phyloP scores from a whole-genome alignment of 2,113 vertebrate genomes.

The Camelus bactrianus region DNA sequence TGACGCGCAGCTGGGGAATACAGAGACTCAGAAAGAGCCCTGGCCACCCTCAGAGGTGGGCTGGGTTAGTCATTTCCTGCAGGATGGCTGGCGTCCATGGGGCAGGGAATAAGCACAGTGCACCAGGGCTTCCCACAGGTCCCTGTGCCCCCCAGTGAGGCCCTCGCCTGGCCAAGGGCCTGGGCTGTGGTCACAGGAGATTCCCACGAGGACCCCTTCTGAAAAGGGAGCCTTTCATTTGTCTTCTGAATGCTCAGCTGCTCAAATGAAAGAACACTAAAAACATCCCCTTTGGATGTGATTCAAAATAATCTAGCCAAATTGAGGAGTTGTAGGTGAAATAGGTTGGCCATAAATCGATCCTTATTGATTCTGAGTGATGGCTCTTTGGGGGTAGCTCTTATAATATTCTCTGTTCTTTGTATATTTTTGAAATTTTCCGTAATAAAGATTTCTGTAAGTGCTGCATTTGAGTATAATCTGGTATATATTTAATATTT shows the following conservation, averaged over 20 bases:
- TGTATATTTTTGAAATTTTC: constrained; percentile 19
- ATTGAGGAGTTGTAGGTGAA: background rate
- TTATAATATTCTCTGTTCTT: background rate
- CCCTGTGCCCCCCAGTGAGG: background rate
- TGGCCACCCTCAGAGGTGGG: background rate
- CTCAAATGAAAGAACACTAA: background rate
- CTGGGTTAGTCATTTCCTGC: background rate
- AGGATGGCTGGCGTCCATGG: fast-evolving
- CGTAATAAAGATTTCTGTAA: background rate
- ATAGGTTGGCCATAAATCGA: background rate
- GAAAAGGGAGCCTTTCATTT: background rate
- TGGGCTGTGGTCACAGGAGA: background rate
- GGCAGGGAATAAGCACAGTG: background rate
- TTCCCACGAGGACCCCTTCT: background rate
- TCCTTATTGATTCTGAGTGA: background rate
- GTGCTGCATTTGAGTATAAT: constrained; percentile 1
- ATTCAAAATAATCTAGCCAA: constrained; percentile 3
- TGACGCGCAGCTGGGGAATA: background rate
- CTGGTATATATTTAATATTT: constrained; percentile 9
- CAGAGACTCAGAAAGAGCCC: background rate
- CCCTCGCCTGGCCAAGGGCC: too few relatives aligned
- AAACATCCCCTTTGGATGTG: background rate
- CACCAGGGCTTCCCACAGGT: background rate
- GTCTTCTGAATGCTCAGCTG: background rate
- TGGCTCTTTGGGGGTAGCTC: fast-evolving